Evolutionary conservation across 30 jellyfish, hydroid and myxozoan species (phyloP), one percentile per base, ranked within the genome.

Genomic region (Rhopilema esculentum): DNA sequence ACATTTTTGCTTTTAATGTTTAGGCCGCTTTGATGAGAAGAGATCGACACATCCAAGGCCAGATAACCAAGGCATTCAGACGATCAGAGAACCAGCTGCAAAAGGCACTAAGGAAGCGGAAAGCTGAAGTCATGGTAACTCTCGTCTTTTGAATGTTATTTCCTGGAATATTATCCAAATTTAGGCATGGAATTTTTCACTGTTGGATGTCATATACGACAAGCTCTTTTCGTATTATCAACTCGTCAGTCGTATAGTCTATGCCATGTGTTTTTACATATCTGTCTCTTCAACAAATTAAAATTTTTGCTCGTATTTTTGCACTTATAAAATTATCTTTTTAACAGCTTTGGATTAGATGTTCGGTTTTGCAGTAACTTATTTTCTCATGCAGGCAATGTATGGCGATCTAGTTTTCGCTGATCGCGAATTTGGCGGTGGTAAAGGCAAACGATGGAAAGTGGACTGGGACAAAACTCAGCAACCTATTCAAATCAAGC

Each of bases 381-480:
- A n/a, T n/a, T n/a, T n/a, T n/a, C n/a, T n/a, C n/a, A n/a, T n/a
- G n/a, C 82, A 94, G 99, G 89, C 97, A 51, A 89, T 94, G 97
- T 94, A 89, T 63, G 99, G 99, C 19, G 97, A 90, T 68, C 75
- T 94, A 27, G 91, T 86, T 0, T 94, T 94, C 66, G 99, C 99
- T 73, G 99, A 94, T 76, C 91, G 94, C 21, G 97, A 94, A 72
- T 94, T 91, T 78, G 99, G 97, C 24, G 99, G 99, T 8, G 93
- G 97, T 32, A 85, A 79, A 66, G 97, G 99, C 20, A 70, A 92
- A 28, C 68, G 99, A 48, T 94, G 97, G 99, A 94, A 94, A 90
- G 96, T 94, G 8, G 97, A 94, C 72, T 94, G 99, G 99, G 86
- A 94, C 67, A 97, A 75, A 30, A 91, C 99, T 0, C 97, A 97